phyloP scores from a whole-genome alignment of 2,113 vertebrate species.

The Hemichromis elongatus region DNA sequence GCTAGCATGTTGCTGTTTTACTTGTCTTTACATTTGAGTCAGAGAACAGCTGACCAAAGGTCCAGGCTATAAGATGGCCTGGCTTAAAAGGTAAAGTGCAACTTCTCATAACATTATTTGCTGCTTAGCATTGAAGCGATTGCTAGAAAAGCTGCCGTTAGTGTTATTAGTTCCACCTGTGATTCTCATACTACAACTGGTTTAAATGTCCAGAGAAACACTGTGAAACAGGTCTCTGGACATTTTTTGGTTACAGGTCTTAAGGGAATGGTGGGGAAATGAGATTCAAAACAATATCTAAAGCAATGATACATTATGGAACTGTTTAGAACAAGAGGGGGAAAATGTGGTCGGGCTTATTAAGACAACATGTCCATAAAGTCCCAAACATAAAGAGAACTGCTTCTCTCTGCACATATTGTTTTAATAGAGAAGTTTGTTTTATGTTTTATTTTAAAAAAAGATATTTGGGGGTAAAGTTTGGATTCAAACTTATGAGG shows the following conservation, averaged over 20 bases:
- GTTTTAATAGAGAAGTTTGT: neutral
- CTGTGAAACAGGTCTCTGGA: neutral
- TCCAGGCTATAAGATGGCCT: neutral
- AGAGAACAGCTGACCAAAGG: neutral
- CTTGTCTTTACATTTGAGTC: neutral
- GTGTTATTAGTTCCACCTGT: slow-evolving; percentile 40
- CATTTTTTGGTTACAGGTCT: neutral
- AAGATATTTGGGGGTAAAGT: neutral
- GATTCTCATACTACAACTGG: neutral
- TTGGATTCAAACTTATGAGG: neutral
- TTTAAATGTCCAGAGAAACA: neutral
- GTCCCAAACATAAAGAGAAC: neutral
- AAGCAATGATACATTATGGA: neutral
- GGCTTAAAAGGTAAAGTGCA: slow-evolving; percentile 34
- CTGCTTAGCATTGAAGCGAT: neutral
- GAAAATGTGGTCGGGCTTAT: neutral
- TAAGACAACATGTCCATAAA: neutral
- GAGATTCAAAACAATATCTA: neutral
- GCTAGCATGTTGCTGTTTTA: neutral
- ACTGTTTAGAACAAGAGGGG: neutral
- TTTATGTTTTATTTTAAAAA: neutral
- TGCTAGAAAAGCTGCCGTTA: neutral
- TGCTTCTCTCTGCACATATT: neutral
- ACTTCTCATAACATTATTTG: neutral
- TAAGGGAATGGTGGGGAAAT: neutral